Percentiles rank a stretch among this genome's conserved stretches.
phyloP scores from a whole-genome alignment of 2,888 invertebrate genomes.

The Ischnura elegans region DNA sequence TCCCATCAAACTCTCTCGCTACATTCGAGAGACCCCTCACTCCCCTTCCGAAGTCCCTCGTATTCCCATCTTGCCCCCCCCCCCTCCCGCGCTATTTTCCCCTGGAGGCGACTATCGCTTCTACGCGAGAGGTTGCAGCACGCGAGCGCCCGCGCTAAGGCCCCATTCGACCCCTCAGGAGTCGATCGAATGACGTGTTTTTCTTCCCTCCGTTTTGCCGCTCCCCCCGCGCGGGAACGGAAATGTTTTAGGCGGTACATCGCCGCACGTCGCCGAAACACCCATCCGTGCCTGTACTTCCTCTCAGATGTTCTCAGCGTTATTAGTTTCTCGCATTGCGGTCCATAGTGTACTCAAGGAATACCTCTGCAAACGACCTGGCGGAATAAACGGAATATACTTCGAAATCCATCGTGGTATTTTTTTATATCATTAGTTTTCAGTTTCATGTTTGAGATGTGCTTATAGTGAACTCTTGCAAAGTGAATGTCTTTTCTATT shows the following conservation, averaged over 20 bases:
- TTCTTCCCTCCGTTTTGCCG: background rate
- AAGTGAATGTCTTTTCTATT: too few relatives aligned
- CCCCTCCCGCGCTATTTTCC: background rate
- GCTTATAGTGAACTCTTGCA: too few relatives aligned
- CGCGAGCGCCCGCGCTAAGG: background rate
- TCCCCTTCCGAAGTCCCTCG: background rate
- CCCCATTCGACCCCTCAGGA: background rate
- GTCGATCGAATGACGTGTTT: slow-evolving; percentile 10
- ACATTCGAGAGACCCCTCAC: background rate
- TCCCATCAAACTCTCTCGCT: background rate
- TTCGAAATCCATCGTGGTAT: too few relatives aligned
- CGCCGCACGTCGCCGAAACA: background rate
- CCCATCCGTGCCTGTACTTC: background rate
- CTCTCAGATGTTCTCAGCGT: background rate
- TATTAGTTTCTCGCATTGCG: background rate
- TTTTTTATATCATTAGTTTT: too few relatives aligned
- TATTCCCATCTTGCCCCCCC: background rate
- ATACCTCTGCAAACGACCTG: background rate
- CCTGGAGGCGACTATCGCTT: background rate
- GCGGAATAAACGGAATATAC: background rate
- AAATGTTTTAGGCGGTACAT: background rate
- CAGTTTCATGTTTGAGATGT: too few relatives aligned
- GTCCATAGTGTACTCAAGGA: too few relatives aligned
- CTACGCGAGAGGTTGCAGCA: background rate
- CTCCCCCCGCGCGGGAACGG: background rate